A percentile compares a stretch with the other conserved stretches of the same genome.
phyloP scores from a whole-genome alignment of 2,888 invertebrate species.

The Gari tellinella region DNA sequence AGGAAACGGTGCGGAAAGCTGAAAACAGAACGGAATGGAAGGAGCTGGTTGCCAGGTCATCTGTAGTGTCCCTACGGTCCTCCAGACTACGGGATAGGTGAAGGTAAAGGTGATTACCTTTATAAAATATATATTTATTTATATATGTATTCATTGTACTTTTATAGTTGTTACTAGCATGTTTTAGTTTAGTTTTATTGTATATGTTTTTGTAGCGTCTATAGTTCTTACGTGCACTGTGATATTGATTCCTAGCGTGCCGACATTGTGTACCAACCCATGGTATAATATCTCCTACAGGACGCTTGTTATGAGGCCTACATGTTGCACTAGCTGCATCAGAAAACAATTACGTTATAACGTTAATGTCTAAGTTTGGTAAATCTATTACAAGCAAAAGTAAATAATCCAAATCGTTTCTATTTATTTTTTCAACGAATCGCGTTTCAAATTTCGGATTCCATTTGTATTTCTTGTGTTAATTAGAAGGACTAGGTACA shows the following conservation, averaged over 20 bases:
- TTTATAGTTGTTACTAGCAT: no score
- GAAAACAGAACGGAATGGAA: no score
- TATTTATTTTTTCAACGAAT: neutral
- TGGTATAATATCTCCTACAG: constrained; percentile 7
- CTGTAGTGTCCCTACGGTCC: no score
- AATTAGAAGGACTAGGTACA: no score
- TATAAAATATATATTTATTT: no score
- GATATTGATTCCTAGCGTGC: constrained; percentile 6
- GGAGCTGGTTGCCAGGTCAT: no score
- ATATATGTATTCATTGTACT: no score
- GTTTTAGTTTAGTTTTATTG: neutral
- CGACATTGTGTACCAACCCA: constrained; percentile 20
- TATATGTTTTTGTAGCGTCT: neutral
- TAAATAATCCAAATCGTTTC: neutral
- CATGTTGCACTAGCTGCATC: neutral
- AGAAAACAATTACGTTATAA: neutral
- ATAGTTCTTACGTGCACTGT: constrained; percentile 3
- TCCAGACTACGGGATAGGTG: no score
- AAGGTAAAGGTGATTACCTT: no score
- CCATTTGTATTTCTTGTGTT: neutral
- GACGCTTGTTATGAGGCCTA: neutral
- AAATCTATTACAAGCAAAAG: neutral
- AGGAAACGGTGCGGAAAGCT: no score
- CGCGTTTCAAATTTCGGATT: neutral
- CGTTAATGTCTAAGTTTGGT: neutral